These are phyloP conservation scores for Nerophis lumbriciformis DNA, from an alignment of 2,113 vertebrate species.

Conservation along the genomic window DNA sequence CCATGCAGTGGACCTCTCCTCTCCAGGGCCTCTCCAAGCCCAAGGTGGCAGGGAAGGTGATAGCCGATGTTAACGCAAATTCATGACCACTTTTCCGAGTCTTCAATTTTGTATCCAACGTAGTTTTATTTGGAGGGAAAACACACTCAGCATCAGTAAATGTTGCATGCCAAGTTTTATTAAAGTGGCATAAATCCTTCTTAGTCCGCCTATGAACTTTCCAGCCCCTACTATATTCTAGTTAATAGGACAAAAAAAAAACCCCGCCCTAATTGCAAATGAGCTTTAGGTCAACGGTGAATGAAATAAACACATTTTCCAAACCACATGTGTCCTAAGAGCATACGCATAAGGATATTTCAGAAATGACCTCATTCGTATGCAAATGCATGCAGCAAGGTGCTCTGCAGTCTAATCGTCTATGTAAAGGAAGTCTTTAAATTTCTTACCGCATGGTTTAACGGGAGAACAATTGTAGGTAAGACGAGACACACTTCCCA, in stretches of 20 bases:
- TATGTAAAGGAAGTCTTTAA: neutral
- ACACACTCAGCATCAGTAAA: too few relatives aligned
- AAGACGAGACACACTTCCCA: neutral
- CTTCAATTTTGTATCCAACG: too few relatives aligned
- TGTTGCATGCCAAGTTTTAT: too few relatives aligned
- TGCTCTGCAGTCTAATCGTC: slow-evolving; percentile 9
- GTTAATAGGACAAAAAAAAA: slow-evolving; percentile 1
- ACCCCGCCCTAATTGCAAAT: slow-evolving; percentile 1
- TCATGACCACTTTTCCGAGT: too few relatives aligned
- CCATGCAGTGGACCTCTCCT: too few relatives aligned
- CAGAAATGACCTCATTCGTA: slow-evolving; percentile 10
- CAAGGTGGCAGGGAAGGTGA: too few relatives aligned
- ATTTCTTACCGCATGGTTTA: neutral
- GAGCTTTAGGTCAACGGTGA: neutral
- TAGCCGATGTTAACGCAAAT: too few relatives aligned
- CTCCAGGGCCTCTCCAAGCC: too few relatives aligned
- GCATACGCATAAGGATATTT: neutral
- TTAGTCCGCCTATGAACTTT: too few relatives aligned
- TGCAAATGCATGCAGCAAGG: slow-evolving; percentile 26
- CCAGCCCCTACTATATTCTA: too few relatives aligned
- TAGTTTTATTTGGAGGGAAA: too few relatives aligned
- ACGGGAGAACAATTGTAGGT: neutral
- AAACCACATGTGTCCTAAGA: slow-evolving; percentile 4
- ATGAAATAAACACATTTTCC: slow-evolving; percentile 8
- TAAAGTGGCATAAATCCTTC: too few relatives aligned